A percentile compares a stretch with the other conserved stretches of the same genome.
These are phyloP conservation scores for Agonum fuliginosum DNA, from an alignment of 2,888 invertebrate species.

Conservation along the genomic window DNA sequence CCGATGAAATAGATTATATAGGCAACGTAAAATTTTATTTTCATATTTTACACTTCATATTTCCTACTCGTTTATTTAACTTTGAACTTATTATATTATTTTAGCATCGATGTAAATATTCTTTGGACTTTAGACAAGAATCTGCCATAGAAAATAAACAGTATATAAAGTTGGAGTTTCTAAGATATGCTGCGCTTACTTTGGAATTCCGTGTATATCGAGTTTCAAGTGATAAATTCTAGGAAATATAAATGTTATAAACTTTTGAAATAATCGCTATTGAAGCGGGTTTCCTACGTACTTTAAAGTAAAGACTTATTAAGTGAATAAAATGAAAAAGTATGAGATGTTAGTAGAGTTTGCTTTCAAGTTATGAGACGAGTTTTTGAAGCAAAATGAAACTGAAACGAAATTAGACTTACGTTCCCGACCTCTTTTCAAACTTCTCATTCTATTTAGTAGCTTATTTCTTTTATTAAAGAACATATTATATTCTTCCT, in stretches of 20 bases:
- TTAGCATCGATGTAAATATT: not conserved
- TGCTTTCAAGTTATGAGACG: not conserved
- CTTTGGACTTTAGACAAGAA: not conserved
- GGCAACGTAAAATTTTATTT: too few species aligned
- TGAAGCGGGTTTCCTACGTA: not conserved
- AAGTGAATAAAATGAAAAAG: not conserved
- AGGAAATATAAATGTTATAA: not conserved
- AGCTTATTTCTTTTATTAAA: too few species aligned
- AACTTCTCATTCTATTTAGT: not conserved
- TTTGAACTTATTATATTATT: not conserved
- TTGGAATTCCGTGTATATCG: too few species aligned
- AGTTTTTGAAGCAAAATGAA: not conserved
- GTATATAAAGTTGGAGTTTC: not conserved
- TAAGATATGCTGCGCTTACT: not conserved
- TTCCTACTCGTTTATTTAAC: constrained; percentile 16
- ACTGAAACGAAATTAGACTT: constrained; percentile 13
- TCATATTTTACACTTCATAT: too few species aligned
- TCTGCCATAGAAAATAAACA: not conserved
- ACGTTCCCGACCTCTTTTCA: not conserved
- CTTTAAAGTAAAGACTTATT: not conserved
- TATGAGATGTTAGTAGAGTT: not conserved
- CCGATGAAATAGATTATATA: too few species aligned
- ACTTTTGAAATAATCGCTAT: not conserved
- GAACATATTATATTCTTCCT: too few species aligned
- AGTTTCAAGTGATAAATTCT: not conserved